A percentile compares a stretch with the other conserved stretches of the same genome.
Conservation (phyloP, 2,888 invertebrate genomes). For the Eutolmus rufibarbis region DNA sequence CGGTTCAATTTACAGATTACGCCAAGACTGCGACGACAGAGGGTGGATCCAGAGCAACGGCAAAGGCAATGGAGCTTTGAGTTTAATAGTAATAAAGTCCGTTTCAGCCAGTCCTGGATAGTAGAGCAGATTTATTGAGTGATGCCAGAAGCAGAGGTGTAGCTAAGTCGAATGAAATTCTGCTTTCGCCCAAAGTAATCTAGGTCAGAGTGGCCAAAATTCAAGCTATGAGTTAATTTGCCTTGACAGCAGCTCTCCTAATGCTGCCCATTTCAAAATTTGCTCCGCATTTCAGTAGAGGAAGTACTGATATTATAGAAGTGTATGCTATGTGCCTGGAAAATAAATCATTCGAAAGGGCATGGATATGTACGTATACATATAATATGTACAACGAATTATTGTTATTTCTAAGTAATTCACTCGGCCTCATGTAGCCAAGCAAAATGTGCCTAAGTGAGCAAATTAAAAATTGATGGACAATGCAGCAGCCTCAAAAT, state of each 20-base stretch:
- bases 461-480: slow-evolving; percentile 27
- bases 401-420: not conserved
- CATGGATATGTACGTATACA: not conserved
- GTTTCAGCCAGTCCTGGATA: not conserved
- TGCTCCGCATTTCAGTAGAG: not conserved
- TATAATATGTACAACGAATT: not conserved
- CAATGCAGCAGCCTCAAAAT: not conserved
- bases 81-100: not conserved
- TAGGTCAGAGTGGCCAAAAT: not conserved
- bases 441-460: not conserved
- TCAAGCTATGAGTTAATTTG: not conserved
- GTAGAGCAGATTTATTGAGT: not conserved
- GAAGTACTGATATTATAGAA: not conserved
- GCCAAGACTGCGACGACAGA: not conserved
- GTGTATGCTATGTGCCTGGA: not conserved
- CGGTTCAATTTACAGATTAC: not conserved
- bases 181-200: not conserved
- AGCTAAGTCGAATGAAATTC: not conserved
- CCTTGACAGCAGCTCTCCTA: not conserved
- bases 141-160: not conserved
- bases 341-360: not conserved
- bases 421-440: not conserved
- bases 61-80: not conserved
- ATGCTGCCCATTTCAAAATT: not conserved
- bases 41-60: not conserved